Base-by-base conservation (phyloP, 1,140 invertebrate genomes). In the Stegodyphus mimosarum region DNA sequence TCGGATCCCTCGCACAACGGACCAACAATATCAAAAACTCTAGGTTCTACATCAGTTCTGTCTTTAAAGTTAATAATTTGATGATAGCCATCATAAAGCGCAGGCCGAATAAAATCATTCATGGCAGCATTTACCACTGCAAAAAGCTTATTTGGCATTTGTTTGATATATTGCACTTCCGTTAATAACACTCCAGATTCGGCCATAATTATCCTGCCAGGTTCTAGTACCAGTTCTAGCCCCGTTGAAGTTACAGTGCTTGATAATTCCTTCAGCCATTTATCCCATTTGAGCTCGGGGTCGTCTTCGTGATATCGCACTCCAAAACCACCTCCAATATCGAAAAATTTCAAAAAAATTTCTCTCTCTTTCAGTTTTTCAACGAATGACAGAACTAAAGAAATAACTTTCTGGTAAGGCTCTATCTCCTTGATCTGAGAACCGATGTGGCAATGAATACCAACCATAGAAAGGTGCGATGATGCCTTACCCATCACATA, bases 1-100 rank as follows among this genome's bases (percentile, higher is more conserved):
- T 92, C 92, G 7, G 89, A 89, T 66, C 89, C 88, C 87, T 92
- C 92, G 88, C 91, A 92, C 6, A 92, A 89, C 6, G 91, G 91
- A 9, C 92, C 92, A 5, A 92, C 92, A 7, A 92, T 88, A 74
- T 92, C 90, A 81, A 87, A 91, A 7, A 87, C 51, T 18, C 66
- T 51, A 7, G 67, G 18, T 5, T 66, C 48, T 60, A 13, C 17
- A 86, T 87, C 13, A 87, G 74, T n/a, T 87, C 88, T 60, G 10
- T 75, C 49, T 50, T 83, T 79, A 9, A 84, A 81, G 11, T 87
- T 87, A 52, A 83, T 72, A 33, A 92, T 90, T 71, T 90, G 89
- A 81, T 92, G 91, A 67, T 91, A 90, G 9, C 90, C 88, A 10
- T 87, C 88, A 78, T 92, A 92, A 7, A 92, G 70, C 76, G 89